phyloP scores from a whole-genome alignment of 2,888 invertebrate species.

The Homarus gammarus region DNA sequence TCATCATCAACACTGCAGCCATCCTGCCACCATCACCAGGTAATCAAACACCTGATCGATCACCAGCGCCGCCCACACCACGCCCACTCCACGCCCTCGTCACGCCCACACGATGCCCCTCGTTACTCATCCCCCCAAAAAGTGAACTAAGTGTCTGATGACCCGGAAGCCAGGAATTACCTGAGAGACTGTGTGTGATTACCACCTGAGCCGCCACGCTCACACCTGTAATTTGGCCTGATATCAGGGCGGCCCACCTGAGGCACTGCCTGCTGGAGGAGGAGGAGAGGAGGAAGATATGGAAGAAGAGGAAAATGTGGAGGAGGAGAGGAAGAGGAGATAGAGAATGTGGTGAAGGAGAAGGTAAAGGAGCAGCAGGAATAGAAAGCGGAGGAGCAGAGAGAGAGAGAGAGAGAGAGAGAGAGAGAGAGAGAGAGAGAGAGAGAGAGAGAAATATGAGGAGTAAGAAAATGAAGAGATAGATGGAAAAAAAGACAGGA shows the following conservation, averaged over 20 bases:
- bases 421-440: background rate
- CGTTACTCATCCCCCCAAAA: slow-evolving; percentile 21
- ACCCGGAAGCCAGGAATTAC: background rate
- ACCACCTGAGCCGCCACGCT: background rate
- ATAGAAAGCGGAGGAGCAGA: slow-evolving; percentile 4
- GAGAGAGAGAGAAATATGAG: slow-evolving; percentile 42
- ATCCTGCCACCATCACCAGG: background rate
- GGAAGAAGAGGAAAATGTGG: background rate
- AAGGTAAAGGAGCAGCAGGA: background rate
- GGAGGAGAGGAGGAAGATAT: background rate
- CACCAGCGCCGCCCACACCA: slow-evolving; percentile 14
- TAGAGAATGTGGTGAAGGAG: background rate
- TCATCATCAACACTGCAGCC: background rate
- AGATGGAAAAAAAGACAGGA: slow-evolving; percentile 73
- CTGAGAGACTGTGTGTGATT: background rate
- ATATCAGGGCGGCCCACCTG: too few species aligned
- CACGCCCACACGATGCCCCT: slow-evolving; percentile 1
- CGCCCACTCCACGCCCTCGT: background rate
- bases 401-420: slow-evolving; percentile 15
- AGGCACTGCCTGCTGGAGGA: too few species aligned
- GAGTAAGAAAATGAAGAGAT: slow-evolving; percentile 68
- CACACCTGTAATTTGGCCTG: slow-evolving; percentile 22
- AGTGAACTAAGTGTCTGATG: background rate
- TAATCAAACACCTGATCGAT: slow-evolving; percentile 32
- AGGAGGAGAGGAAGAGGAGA: background rate